phyloP scores from a whole-genome alignment of 2,888 invertebrate genomes.

The Euproctis similis region DNA sequence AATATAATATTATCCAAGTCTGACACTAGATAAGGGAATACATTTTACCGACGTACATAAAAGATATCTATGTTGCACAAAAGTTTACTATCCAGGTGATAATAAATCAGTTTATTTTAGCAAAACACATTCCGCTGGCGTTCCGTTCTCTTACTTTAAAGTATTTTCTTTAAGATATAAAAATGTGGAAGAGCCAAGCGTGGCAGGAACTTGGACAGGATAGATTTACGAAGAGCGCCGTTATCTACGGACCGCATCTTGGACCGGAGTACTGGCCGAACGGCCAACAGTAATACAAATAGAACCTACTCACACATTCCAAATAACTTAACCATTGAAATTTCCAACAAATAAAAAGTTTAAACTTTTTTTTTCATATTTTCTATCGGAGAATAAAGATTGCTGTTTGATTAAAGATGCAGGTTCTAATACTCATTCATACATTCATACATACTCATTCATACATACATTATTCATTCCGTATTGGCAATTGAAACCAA shows the following conservation, averaged over 20 bases:
- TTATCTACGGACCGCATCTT: conserved; percentile 39
- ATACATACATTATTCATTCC: too few relatives aligned
- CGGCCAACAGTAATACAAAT: conserved; percentile 26
- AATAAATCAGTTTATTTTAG: conserved; percentile 44
- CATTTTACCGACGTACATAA: conserved; percentile 5
- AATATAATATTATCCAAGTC: conserved; percentile 5
- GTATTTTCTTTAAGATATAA: conserved; percentile 28
- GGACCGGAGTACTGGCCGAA: conserved; percentile 20
- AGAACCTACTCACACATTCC: conserved; percentile 19
- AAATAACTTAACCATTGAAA: conserved; percentile 16
- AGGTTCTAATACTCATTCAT: too few relatives aligned
- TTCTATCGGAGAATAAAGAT: too few relatives aligned
- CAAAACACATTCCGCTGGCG: conserved; percentile 31
- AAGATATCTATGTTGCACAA: conserved; percentile 5
- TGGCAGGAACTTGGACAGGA: conserved; percentile 26
- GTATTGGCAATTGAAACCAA: too few relatives aligned
- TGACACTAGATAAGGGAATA: conserved; percentile 1
- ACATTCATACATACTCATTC: too few relatives aligned
- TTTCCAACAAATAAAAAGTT: too few relatives aligned
- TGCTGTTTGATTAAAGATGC: too few relatives aligned
- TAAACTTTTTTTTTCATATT: too few relatives aligned
- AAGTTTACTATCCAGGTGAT: conserved; percentile 6
- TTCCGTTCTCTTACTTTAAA: conserved; percentile 20
- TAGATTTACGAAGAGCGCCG: conserved; percentile 52
- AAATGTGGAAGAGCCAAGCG: conserved; percentile 26